Conservation (phyloP, 2,888 invertebrate genomes). For the Cyaniris semiargus region DNA sequence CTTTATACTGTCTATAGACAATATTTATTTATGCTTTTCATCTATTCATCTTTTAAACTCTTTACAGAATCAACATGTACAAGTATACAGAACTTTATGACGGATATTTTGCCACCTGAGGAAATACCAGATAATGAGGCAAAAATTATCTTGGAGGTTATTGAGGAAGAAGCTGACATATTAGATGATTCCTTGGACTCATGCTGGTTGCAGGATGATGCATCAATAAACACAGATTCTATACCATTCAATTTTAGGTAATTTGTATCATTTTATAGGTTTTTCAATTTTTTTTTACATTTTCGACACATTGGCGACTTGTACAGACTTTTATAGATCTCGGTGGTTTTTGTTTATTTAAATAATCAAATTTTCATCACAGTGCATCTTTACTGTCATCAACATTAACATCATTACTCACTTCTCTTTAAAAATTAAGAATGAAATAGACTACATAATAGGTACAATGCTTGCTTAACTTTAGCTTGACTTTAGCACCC, state of each 20-base stretch:
- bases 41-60: not conserved
- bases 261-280: not conserved
- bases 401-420: too few relatives aligned
- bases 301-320: too few relatives aligned
- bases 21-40: not conserved
- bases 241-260: slow-evolving; percentile 59
- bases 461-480: too few relatives aligned
- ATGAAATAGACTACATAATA: not conserved
- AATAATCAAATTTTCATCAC: too few relatives aligned
- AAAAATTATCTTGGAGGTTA: slow-evolving; percentile 64
- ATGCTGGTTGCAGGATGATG: slow-evolving; percentile 69
- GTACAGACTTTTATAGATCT: too few relatives aligned
- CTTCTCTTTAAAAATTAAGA: not conserved
- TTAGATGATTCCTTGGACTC: slow-evolving; percentile 71
- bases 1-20: too few relatives aligned
- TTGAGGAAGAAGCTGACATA: slow-evolving; percentile 67
- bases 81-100: slow-evolving; percentile 72
- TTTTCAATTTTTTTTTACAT: not conserved
- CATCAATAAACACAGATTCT: slow-evolving; percentile 59
- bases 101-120: slow-evolving; percentile 62
- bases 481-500: too few relatives aligned
- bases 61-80: slow-evolving; percentile 71
- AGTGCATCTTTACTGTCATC: too few relatives aligned
- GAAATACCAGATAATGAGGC: slow-evolving; percentile 66
- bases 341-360: too few relatives aligned